Conservation (phyloP, 2,797 vertebrate genomes). For the Erithacus rubecula region DNA sequence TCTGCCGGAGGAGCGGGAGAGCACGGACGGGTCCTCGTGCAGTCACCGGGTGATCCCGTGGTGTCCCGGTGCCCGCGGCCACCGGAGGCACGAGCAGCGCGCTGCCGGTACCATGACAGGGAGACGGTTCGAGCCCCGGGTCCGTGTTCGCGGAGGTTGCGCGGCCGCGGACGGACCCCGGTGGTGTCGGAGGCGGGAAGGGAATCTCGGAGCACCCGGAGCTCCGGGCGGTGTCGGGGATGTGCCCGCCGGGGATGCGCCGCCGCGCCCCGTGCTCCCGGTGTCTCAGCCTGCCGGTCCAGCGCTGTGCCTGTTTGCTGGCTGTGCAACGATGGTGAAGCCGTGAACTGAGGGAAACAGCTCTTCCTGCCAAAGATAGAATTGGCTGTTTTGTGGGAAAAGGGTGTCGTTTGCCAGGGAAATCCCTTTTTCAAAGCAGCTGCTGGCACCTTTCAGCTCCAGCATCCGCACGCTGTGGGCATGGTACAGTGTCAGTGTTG, state of each 20-base stretch:
- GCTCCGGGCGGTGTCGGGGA: not conserved
- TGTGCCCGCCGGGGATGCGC: not conserved
- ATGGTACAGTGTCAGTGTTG: fast-evolving
- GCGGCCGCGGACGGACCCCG: not conserved
- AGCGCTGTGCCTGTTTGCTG: not conserved
- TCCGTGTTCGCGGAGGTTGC: not conserved
- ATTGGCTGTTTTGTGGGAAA: not conserved
- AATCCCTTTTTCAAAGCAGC: not conserved
- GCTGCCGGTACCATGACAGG: not conserved
- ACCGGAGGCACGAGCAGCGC: not conserved
- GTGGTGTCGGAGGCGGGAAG: not conserved
- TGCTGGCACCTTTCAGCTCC: not conserved
- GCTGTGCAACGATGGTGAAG: not conserved
- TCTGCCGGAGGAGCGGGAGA: not conserved
- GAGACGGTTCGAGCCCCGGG: not conserved
- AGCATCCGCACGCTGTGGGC: fast-evolving
- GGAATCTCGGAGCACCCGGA: not conserved
- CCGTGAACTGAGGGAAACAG: not conserved
- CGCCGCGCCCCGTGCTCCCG: not conserved
- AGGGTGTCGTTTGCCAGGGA: not conserved
- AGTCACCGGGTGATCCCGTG: not conserved
- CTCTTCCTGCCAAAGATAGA: not conserved
- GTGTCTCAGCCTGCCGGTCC: not conserved
- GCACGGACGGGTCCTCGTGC: not conserved
- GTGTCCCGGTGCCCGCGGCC: not conserved